Conservation (phyloP, 2,888 invertebrate species). For the Notodonta ziczac region DNA sequence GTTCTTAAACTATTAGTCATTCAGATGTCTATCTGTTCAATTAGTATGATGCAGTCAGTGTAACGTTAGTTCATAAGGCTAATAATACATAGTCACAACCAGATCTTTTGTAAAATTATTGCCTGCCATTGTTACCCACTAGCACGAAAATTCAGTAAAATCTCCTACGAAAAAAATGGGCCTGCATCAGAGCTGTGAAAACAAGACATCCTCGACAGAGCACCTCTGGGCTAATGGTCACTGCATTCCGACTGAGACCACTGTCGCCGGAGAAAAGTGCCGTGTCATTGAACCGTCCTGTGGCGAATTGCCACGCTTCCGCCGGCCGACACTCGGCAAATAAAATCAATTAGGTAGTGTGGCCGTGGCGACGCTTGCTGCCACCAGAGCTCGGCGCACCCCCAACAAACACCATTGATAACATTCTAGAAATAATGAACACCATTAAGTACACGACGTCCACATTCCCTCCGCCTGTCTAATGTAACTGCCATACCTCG, state of each 20-base stretch:
- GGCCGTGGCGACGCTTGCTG: constrained; percentile 49
- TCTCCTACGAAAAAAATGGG: constrained; percentile 2
- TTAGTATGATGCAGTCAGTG: no score
- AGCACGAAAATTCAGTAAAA: not conserved
- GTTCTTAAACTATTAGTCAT: no score
- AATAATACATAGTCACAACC: not conserved
- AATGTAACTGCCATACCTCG: constrained; percentile 50
- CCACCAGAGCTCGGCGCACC: constrained; percentile 16
- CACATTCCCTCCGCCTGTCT: constrained; percentile 29
- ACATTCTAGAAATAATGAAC: constrained; percentile 7
- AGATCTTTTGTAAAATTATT: no score
- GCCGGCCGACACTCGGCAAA: constrained; percentile 59
- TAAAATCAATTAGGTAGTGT: constrained; percentile 67
- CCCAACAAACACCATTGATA: constrained; percentile 11
- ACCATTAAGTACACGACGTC: constrained; percentile 28
- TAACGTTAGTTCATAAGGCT: no score
- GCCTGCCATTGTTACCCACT: no score
- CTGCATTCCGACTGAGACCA: constrained; percentile 66
- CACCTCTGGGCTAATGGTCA: constrained; percentile 48
- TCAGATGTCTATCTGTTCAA: no score
- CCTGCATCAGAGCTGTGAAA: constrained; percentile 44
- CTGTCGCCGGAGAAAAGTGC: constrained; percentile 55
- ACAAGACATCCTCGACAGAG: constrained; percentile 41
- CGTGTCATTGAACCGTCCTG: constrained; percentile 76
- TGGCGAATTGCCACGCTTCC: constrained; percentile 69